Conservation (phyloP, 1,140 invertebrate species). For the Caenorhabditis inopinata region DNA sequence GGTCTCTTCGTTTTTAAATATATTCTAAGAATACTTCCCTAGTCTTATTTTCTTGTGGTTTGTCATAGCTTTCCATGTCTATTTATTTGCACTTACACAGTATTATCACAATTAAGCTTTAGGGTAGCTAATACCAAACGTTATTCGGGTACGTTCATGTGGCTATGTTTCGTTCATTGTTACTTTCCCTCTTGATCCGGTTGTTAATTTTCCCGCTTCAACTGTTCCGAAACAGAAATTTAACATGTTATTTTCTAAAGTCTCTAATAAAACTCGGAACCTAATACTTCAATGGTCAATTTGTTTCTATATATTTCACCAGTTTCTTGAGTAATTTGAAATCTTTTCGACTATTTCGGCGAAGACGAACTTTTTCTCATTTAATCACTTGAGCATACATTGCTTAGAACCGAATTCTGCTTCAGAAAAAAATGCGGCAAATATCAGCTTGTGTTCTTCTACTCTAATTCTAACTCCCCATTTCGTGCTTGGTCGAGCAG, state of each 20-base stretch:
- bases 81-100: not conserved
- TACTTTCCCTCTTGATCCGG: not conserved
- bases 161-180: not conserved
- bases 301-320: not conserved
- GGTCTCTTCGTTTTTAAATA: not conserved
- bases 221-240: not conserved
- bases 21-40: not conserved
- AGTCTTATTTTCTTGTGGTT: not conserved
- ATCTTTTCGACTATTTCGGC: not conserved
- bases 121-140: too few relatives aligned
- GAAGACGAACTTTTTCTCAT: not conserved
- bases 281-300: too few relatives aligned
- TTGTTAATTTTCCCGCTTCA: not conserved
- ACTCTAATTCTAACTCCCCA: not conserved
- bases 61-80: not conserved
- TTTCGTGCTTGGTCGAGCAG: slow-evolving; percentile 13
- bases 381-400: not conserved
- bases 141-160: not conserved
- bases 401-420: not conserved
- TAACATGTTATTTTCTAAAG: not conserved
- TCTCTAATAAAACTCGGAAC: not conserved
- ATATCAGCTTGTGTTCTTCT: not conserved
- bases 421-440: not conserved
- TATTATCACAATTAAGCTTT: too few relatives aligned
- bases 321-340: not conserved